Conservation (phyloP, 2,113 vertebrate species). For the Spea multiplicata region DNA sequence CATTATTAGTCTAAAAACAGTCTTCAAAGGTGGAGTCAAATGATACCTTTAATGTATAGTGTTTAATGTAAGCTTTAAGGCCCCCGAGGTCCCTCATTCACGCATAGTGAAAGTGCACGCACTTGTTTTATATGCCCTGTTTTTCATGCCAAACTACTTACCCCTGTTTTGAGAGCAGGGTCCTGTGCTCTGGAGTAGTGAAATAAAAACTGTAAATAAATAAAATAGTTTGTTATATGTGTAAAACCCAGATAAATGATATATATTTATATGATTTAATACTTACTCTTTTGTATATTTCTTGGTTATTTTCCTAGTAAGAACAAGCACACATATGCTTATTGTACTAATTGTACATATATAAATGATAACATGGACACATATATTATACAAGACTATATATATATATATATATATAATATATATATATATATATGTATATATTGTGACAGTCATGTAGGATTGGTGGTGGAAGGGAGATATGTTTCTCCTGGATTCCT, state of each 20-base stretch:
- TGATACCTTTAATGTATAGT: too few relatives aligned
- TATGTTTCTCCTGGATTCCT: too few relatives aligned
- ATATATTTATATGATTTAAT: neutral
- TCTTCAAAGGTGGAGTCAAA: too few relatives aligned
- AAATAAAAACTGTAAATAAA: conserved; percentile 61
- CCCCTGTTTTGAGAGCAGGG: conserved; percentile 39
- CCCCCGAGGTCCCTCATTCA: too few relatives aligned
- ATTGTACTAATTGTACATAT: neutral
- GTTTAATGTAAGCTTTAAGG: too few relatives aligned
- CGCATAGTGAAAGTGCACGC: too few relatives aligned
- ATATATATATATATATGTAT: too few relatives aligned
- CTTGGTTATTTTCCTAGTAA: conserved; percentile 52
- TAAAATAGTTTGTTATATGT: neutral
- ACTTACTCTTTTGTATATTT: conserved; percentile 55
- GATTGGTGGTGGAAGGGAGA: too few relatives aligned
- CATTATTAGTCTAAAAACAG: too few relatives aligned
- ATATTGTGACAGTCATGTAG: too few relatives aligned
- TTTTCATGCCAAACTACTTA: conserved; percentile 42
- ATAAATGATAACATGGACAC: neutral
- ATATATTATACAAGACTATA: too few relatives aligned
- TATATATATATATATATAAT: neutral
- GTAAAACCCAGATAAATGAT: neutral
- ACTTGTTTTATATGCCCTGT: too few relatives aligned
- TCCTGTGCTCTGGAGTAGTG: conserved; percentile 56
- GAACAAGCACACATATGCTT: conserved; percentile 32